A percentile compares a stretch with the other conserved stretches of the same genome.
phyloP scores from a whole-genome alignment of 2,113 vertebrate species.

The Oryzias javanicus region DNA sequence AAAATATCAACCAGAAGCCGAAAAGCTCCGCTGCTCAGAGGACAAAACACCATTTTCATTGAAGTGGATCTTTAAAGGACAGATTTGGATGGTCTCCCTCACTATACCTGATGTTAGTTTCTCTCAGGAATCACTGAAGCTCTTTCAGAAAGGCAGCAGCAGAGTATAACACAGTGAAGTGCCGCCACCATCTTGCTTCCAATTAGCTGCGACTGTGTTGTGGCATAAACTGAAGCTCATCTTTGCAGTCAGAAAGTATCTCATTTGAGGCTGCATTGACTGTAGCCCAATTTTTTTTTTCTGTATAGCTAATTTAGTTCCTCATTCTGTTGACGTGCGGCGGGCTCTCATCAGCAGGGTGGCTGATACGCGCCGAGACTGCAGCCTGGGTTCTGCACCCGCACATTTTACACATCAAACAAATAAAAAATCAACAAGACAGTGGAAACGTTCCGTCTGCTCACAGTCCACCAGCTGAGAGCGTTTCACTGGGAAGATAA shows the following conservation, averaged over 20 bases:
- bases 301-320: slow-evolving; percentile 30
- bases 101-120: slow-evolving; percentile 8
- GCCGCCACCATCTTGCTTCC: slow-evolving; percentile 13
- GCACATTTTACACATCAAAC: slow-evolving; percentile 30
- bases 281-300: slow-evolving; percentile 24
- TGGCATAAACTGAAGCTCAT: slow-evolving; percentile 19
- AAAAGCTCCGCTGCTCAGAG: too few relatives aligned
- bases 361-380: slow-evolving; percentile 20
- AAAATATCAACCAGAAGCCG: too few relatives aligned
- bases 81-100: too few relatives aligned
- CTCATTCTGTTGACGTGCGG: slow-evolving; percentile 50
- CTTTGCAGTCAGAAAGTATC: slow-evolving; percentile 34
- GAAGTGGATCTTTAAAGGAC: too few relatives aligned
- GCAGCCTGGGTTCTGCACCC: slow-evolving; percentile 29
- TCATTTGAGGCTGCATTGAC: slow-evolving; percentile 44
- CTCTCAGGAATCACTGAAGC: slow-evolving; percentile 17
- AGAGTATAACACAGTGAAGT: slow-evolving; percentile 18
- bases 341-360: slow-evolving; percentile 33
- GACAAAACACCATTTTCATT: too few relatives aligned
- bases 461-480: slow-evolving; percentile 22
- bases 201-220: slow-evolving; percentile 27
- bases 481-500: slow-evolving; percentile 1
- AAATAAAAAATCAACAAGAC: slow-evolving; percentile 34
- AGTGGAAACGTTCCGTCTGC: slow-evolving; percentile 24
- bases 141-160: slow-evolving; percentile 35